phyloP scores from a whole-genome alignment of 2,888 invertebrate genomes.

The Acleris laterana region DNA sequence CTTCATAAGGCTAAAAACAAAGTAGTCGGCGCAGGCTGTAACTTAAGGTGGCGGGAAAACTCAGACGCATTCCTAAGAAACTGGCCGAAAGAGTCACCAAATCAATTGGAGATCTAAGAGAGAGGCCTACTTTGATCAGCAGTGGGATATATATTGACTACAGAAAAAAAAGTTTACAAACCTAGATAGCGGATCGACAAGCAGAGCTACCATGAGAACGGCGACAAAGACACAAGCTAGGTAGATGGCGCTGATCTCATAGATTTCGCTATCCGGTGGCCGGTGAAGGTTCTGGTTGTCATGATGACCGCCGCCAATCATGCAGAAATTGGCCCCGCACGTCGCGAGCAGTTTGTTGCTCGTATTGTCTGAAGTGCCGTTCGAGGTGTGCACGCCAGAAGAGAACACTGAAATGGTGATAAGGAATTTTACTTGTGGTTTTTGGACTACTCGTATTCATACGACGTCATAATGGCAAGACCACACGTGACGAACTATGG shows the following conservation, averaged over 20 bases:
- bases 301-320: conserved; percentile 85
- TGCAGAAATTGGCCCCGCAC: conserved; percentile 94
- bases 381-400: conserved; percentile 88
- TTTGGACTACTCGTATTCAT: neutral
- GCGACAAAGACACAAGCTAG: conserved; percentile 93
- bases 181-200: conserved; percentile 96
- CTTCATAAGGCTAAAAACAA: too few species aligned
- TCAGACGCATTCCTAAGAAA: too few species aligned
- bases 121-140: too few species aligned
- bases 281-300: conserved; percentile 90
- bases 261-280: conserved; percentile 93
- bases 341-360: conserved; percentile 79
- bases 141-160: neutral
- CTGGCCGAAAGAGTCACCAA: too few species aligned
- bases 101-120: too few species aligned
- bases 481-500: too few species aligned
- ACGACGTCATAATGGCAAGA: too few species aligned
- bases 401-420: conserved; percentile 86
- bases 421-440: neutral
- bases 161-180: conserved; percentile 51
- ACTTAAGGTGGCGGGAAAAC: too few species aligned
- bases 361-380: conserved; percentile 65
- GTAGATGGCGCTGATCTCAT: conserved; percentile 95
- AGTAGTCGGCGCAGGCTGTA: too few species aligned
- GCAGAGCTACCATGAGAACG: conserved; percentile 92